Percentiles rank a stretch among this genome's conserved stretches.
Conservation (phyloP, 2,797 vertebrate genomes). For the Gorsachius magnificus region DNA sequence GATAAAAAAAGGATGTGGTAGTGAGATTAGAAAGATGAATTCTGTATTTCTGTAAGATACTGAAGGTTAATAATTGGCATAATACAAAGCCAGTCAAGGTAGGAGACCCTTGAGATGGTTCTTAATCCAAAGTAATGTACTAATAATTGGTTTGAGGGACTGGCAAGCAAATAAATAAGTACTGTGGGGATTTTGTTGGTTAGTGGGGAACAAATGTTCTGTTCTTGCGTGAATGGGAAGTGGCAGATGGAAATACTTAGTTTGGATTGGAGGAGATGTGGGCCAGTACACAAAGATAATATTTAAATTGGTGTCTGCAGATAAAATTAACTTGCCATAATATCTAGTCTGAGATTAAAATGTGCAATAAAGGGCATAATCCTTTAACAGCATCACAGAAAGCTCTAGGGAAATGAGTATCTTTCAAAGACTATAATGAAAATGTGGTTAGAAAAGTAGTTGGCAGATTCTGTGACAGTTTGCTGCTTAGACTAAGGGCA, state of each 20-base stretch:
- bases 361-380: not conserved
- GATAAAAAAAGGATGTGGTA: not conserved
- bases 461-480: not conserved
- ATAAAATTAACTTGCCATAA: not conserved
- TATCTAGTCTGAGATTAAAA: not conserved
- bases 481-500: not conserved
- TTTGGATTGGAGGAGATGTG: not conserved
- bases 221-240: not conserved
- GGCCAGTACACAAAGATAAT: not conserved
- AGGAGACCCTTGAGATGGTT: not conserved
- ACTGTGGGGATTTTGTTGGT: not conserved
- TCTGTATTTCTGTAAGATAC: not conserved
- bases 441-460: not conserved
- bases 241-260: not conserved
- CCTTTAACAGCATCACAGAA: not conserved
- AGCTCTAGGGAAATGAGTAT: not conserved
- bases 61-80: not conserved
- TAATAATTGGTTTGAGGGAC: not conserved
- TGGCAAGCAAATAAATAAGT: not conserved
- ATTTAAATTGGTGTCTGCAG: not conserved
- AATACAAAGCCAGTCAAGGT: not conserved
- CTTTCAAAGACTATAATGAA: not conserved
- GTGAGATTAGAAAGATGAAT: not conserved
- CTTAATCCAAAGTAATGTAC: not conserved
- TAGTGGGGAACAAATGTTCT: not conserved